These are phyloP conservation scores for Eilema depressum DNA, from an alignment of 2,888 invertebrate species.

Conservation along the genomic window DNA sequence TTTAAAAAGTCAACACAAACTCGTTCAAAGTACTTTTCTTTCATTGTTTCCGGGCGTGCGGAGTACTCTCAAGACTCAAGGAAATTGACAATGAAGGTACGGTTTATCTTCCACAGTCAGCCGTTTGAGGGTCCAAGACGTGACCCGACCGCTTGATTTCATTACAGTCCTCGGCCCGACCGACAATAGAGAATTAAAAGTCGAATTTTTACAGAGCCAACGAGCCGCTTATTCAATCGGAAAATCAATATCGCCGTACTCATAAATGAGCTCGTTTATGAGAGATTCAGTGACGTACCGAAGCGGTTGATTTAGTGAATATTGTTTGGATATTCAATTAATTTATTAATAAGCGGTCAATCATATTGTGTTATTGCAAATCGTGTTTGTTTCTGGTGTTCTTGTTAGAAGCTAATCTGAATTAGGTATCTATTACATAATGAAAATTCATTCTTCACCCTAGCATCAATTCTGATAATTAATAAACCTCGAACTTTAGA, in stretches of 20 bases:
- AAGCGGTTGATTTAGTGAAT: conserved; percentile 5
- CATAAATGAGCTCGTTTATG: conserved; percentile 56
- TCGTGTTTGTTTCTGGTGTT: neutral
- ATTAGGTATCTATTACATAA: too few relatives aligned
- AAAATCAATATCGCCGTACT: conserved; percentile 70
- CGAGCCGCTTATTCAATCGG: conserved; percentile 74
- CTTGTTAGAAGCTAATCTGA: neutral
- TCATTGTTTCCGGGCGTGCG: conserved; percentile 78
- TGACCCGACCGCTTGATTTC: conserved; percentile 80
- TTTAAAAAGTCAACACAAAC: conserved; percentile 79
- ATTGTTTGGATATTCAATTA: neutral
- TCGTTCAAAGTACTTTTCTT: conserved; percentile 79
- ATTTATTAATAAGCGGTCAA: neutral
- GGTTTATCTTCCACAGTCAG: conserved; percentile 83
- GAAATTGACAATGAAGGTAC: conserved; percentile 86
- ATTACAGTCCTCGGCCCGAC: conserved; percentile 64
- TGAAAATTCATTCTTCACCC: too few relatives aligned
- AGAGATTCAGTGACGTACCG: conserved; percentile 35
- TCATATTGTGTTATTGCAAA: neutral
- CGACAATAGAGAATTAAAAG: conserved; percentile 80
- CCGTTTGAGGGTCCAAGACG: conserved; percentile 79
- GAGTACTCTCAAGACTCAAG: conserved; percentile 76
- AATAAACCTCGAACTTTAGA: too few relatives aligned
- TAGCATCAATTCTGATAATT: too few relatives aligned
- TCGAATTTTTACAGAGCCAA: conserved; percentile 73